phyloP scores from a whole-genome alignment of 2,888 invertebrate species.

The Escarpia spicata region DNA sequence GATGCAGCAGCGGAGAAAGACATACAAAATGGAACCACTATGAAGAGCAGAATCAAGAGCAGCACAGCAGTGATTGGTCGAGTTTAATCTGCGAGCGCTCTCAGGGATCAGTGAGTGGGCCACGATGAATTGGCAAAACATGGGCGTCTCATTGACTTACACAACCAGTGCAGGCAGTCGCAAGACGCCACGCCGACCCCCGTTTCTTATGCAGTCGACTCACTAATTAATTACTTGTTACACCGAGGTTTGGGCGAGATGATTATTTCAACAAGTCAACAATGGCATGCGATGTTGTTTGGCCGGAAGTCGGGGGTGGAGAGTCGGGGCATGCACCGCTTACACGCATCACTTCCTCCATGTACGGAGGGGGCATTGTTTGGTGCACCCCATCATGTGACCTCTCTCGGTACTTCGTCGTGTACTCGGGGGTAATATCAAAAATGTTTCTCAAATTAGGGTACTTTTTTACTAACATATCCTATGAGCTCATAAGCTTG shows the following conservation, averaged over 20 bases:
- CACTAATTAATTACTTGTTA: background rate
- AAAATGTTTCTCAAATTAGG: background rate
- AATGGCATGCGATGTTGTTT: background rate
- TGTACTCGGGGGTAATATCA: background rate
- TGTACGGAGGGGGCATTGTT: background rate
- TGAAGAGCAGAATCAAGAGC: background rate
- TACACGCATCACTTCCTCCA: background rate
- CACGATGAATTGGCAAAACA: background rate
- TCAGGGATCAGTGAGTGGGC: background rate
- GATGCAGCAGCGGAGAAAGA: no score
- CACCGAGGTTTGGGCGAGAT: background rate
- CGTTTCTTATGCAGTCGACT: background rate
- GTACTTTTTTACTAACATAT: no score
- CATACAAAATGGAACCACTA: background rate
- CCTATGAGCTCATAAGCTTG: no score
- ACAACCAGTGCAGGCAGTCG: background rate
- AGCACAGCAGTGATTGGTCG: background rate
- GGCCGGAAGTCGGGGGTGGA: background rate
- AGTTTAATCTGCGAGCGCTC: background rate
- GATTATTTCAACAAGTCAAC: background rate
- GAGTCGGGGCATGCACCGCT: background rate
- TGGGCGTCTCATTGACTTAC: background rate
- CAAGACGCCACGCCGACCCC: background rate
- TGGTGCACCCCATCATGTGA: background rate
- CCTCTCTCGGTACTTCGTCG: background rate